Conservation (phyloP, 1,140 invertebrate genomes). For the Euura saliciscinereae region DNA sequence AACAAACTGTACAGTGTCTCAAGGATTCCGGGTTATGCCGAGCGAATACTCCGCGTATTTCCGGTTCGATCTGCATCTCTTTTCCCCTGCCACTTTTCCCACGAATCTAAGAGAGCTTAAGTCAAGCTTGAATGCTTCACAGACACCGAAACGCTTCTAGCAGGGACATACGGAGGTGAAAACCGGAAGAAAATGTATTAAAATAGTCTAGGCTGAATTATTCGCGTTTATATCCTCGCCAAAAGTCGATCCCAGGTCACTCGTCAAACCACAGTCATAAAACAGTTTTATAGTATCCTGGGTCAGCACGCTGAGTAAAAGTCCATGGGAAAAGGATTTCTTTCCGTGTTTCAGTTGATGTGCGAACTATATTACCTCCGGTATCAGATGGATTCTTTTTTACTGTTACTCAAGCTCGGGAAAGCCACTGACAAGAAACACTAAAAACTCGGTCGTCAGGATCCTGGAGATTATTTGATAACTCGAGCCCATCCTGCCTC, state of each 20-base stretch:
- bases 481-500: no score
- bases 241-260: not conserved
- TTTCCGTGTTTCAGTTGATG: no score
- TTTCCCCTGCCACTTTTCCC: not conserved
- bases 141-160: constrained; percentile 5
- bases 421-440: no score
- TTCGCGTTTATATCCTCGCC: not conserved
- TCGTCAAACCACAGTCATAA: not conserved
- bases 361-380: no score
- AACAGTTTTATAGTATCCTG: not conserved
- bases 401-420: no score
- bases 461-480: no score
- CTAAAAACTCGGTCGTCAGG: no score
- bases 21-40: constrained; percentile 5
- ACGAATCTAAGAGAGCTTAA: constrained; percentile 2
- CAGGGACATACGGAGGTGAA: not conserved
- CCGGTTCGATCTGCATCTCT: constrained; percentile 16
- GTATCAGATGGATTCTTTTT: no score
- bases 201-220: not conserved
- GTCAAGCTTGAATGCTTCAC: not conserved
- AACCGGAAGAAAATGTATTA: not conserved
- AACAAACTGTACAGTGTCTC: constrained; percentile 15
- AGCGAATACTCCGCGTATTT: constrained; percentile 12
- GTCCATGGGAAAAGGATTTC: no score
- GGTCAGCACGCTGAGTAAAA: not conserved